A percentile compares a stretch with the other conserved stretches of the same genome.
Conservation (phyloP, 2,113 vertebrate genomes). For the Crypturellus undulatus region DNA sequence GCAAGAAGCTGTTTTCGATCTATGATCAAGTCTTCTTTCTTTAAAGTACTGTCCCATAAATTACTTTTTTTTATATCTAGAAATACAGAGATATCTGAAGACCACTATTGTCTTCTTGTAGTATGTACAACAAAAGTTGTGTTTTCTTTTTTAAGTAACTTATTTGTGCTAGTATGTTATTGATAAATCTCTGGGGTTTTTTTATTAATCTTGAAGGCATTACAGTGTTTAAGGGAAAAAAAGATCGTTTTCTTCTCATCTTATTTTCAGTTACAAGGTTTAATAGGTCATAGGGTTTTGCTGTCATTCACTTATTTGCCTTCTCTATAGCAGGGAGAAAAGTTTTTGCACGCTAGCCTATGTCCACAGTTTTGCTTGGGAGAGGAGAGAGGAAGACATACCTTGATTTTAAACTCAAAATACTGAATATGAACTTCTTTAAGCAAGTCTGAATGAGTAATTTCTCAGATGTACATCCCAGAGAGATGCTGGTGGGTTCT, state of each 20-base stretch:
- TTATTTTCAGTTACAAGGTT: neutral
- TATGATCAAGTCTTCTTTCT: slow-evolving; percentile 5
- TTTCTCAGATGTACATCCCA: neutral
- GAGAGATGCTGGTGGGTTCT: neutral
- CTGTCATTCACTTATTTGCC: neutral
- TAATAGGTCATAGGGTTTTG: neutral
- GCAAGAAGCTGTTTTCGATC: neutral
- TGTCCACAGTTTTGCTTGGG: neutral
- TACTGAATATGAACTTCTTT: neutral
- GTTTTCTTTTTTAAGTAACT: neutral
- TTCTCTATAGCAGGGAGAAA: neutral
- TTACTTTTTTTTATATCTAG: neutral
- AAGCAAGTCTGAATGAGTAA: neutral
- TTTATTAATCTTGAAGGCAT: neutral
- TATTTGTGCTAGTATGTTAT: neutral
- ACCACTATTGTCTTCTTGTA: neutral
- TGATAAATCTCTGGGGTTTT: neutral
- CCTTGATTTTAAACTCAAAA: neutral
- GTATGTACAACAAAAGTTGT: neutral
- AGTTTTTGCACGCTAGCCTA: neutral
- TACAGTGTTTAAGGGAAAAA: neutral
- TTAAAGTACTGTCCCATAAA: neutral
- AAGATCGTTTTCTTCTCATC: neutral
- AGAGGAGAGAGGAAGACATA: neutral
- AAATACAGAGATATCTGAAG: neutral